Conservation (phyloP, 2,113 vertebrate genomes). For the Gadus macrocephalus region DNA sequence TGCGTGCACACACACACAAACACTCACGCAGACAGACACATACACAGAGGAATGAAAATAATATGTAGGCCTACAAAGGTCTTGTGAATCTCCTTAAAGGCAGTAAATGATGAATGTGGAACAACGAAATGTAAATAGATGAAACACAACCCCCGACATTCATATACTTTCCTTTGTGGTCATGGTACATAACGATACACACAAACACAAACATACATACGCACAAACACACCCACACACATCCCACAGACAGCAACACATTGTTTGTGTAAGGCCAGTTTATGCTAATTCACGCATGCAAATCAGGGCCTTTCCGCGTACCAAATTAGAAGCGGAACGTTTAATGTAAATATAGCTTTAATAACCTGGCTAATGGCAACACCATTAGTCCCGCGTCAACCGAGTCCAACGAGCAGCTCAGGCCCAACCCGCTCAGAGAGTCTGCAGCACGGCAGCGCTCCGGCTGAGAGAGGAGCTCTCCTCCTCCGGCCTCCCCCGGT, state of each 20-base stretch:
- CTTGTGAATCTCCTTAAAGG: not conserved
- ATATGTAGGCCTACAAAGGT: too few relatives aligned
- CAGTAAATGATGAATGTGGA: not conserved
- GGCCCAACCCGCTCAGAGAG: not conserved
- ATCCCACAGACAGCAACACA: constrained; percentile 6
- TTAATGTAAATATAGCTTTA: constrained; percentile 61
- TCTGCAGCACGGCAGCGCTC: too few relatives aligned
- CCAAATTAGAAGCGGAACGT: constrained; percentile 47
- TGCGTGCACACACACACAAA: not conserved
- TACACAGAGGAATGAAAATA: not conserved
- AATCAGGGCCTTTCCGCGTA: constrained; percentile 53
- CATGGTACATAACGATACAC: not conserved
- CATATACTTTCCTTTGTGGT: too few relatives aligned
- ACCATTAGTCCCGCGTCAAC: constrained; percentile 40
- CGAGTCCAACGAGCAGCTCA: constrained; percentile 6
- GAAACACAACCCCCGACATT: too few relatives aligned
- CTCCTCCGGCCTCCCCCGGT: too few relatives aligned
- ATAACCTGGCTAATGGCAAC: constrained; percentile 55
- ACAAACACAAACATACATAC: constrained; percentile 1
- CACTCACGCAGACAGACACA: constrained; percentile 1
- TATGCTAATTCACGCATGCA: constrained; percentile 50
- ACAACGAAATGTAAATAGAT: not conserved
- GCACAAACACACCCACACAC: constrained; percentile 16
- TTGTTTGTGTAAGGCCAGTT: constrained; percentile 21
- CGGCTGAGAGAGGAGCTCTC: too few relatives aligned